These are phyloP conservation scores for Fulmarus glacialis DNA, from an alignment of 2,113 vertebrate genomes.

Conservation along the genomic window DNA sequence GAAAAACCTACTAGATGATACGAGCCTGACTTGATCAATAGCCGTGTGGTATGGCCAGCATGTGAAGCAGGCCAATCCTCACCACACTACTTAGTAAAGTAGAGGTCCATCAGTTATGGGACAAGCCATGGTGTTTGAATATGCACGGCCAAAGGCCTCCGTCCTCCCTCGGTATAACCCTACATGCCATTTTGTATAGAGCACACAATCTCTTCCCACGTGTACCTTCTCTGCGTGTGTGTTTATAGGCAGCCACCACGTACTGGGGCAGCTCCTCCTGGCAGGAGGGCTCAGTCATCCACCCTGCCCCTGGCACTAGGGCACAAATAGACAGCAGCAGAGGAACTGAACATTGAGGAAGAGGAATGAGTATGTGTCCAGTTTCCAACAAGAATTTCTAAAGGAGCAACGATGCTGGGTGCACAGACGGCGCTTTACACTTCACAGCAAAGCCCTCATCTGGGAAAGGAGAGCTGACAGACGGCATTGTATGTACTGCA, in stretches of 20 bases:
- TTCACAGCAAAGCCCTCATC: not conserved
- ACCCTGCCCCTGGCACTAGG: not conserved
- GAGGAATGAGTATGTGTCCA: rapidly evolving
- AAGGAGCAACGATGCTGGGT: not conserved
- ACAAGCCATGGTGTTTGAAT: rapidly evolving
- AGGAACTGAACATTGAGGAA: rapidly evolving
- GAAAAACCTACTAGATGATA: not conserved
- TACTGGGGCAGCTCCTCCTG: not conserved
- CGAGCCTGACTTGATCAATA: not conserved
- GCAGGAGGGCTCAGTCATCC: not conserved
- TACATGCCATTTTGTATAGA: rapidly evolving
- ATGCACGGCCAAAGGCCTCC: rapidly evolving
- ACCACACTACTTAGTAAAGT: rapidly evolving
- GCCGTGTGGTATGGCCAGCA: not conserved
- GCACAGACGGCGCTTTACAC: not conserved
- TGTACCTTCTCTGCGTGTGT: not conserved
- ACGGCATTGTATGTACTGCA: not conserved
- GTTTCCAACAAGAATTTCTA: rapidly evolving
- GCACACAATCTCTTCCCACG: not conserved
- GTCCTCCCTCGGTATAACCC: rapidly evolving
- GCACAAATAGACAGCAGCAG: not conserved
- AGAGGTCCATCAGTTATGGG: not conserved
- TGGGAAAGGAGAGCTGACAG: conserved; percentile 26
- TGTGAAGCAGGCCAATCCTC: not conserved
- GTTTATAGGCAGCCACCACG: rapidly evolving